phyloP scores from a whole-genome alignment of 2,888 invertebrate species.

The Caenorhabditis sp. region DNA sequence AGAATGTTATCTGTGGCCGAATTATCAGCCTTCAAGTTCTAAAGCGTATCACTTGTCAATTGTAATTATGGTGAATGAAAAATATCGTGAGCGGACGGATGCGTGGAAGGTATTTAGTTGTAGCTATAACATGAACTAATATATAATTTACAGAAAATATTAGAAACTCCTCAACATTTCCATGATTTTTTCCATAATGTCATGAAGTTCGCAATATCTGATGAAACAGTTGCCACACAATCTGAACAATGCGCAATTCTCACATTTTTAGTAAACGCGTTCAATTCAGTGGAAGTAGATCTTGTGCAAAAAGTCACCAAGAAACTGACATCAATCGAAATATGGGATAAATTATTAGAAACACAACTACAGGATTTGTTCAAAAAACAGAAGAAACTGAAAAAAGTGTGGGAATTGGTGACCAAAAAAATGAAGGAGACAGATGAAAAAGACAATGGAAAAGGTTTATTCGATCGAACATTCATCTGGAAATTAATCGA shows the following conservation, averaged over 20 bases:
- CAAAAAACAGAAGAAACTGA: slow-evolving; percentile 77
- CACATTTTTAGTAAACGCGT: slow-evolving; percentile 92
- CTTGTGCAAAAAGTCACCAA: slow-evolving; percentile 91
- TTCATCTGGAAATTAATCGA: slow-evolving; percentile 87
- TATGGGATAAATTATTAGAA: slow-evolving; percentile 87
- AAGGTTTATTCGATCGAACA: slow-evolving; percentile 74
- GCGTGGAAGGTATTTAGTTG: slow-evolving; percentile 93
- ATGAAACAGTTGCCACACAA: slow-evolving; percentile 72
- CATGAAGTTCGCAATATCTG: slow-evolving; percentile 76
- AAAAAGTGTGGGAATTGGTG: slow-evolving; percentile 41
- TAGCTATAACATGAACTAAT: too few species aligned
- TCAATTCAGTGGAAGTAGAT: slow-evolving; percentile 95
- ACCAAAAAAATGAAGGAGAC: slow-evolving; percentile 26
- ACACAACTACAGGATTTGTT: slow-evolving; percentile 84
- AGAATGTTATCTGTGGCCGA: slow-evolving; percentile 96
- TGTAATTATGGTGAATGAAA: slow-evolving; percentile 97
- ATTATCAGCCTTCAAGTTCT: slow-evolving; percentile 78
- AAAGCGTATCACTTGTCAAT: slow-evolving; percentile 80
- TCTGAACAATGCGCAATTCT: slow-evolving; percentile 86
- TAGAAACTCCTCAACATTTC: slow-evolving; percentile 68
- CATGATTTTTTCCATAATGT: slow-evolving; percentile 71
- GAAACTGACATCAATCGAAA: slow-evolving; percentile 87
- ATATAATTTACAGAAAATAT: slow-evolving; percentile 67
- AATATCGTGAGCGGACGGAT: slow-evolving; percentile 92
- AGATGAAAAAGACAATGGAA: slow-evolving; percentile 13